Evolutionary conservation across 2,113 vertebrate species (phyloP).

Genomic region (Phalacrocorax pelagicus): DNA sequence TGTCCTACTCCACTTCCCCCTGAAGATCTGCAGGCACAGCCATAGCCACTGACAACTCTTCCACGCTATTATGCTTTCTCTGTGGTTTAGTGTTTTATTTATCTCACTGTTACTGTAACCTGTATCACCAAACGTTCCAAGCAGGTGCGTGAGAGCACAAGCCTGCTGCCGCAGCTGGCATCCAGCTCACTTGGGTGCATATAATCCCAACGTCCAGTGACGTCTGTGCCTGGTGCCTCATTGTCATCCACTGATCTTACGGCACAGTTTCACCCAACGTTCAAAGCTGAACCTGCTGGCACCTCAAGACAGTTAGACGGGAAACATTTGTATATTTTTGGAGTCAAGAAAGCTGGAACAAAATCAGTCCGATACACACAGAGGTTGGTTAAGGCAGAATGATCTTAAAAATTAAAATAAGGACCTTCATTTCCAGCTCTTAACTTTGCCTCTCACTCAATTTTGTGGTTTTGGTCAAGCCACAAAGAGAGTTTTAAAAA

Average conservation of each 20-base stretch:
- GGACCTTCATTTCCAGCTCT: neutral
- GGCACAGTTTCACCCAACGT: neutral
- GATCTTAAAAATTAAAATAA: neutral
- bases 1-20: neutral
- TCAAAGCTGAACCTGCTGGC: neutral
- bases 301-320: neutral
- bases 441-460: neutral
- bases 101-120: neutral
- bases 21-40: neutral
- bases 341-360: neutral
- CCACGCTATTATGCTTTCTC: accelerated
- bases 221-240: neutral
- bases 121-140: neutral
- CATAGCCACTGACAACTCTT: neutral
- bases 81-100: neutral
- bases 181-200: neutral
- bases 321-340: neutral
- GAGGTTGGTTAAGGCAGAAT: neutral
- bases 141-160: neutral
- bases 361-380: neutral
- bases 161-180: neutral
- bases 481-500: neutral
- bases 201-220: neutral
- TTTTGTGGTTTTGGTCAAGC: neutral
- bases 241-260: neutral